These are phyloP conservation scores for Muraenolepis orangiensis DNA, from an alignment of 2,797 vertebrate genomes.

Conservation along the genomic window DNA sequence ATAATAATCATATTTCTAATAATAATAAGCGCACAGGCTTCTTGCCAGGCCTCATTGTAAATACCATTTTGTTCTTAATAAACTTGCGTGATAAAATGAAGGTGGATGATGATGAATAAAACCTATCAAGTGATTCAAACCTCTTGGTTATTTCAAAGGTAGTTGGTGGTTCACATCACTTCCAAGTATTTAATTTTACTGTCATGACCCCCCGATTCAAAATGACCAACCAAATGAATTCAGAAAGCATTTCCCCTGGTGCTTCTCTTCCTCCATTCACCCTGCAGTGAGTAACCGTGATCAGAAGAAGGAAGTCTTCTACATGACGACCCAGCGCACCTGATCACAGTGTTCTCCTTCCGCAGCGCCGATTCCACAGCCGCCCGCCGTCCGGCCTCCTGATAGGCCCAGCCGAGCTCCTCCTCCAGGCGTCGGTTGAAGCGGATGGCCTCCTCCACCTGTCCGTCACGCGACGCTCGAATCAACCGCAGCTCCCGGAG, in stretches of 20 bases:
- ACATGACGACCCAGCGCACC: slow-evolving; percentile 34
- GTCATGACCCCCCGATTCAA: too few relatives aligned
- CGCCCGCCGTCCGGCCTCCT: slow-evolving; percentile 61
- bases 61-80: too few relatives aligned
- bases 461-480: slow-evolving; percentile 73
- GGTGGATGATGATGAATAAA: too few relatives aligned
- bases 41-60: too few relatives aligned
- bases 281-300: background rate
- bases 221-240: background rate
- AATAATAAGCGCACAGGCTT: too few relatives aligned
- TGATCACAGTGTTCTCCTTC: slow-evolving; percentile 69
- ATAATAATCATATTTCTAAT: too few relatives aligned
- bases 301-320: background rate
- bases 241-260: background rate
- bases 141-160: too few relatives aligned
- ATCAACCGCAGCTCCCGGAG: slow-evolving; percentile 74
- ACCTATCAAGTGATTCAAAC: too few relatives aligned
- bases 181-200: background rate
- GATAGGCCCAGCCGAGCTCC: slow-evolving; percentile 67
- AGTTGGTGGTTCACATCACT: too few relatives aligned
- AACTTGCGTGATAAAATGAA: too few relatives aligned
- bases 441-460: slow-evolving; percentile 75
- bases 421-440: slow-evolving; percentile 72
- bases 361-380: slow-evolving; percentile 50
- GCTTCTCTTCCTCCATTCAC: background rate